A percentile compares a stretch with the other conserved stretches of the same genome.
phyloP scores from a whole-genome alignment of 2,113 vertebrate genomes.

The Chloropsis hardwickii region DNA sequence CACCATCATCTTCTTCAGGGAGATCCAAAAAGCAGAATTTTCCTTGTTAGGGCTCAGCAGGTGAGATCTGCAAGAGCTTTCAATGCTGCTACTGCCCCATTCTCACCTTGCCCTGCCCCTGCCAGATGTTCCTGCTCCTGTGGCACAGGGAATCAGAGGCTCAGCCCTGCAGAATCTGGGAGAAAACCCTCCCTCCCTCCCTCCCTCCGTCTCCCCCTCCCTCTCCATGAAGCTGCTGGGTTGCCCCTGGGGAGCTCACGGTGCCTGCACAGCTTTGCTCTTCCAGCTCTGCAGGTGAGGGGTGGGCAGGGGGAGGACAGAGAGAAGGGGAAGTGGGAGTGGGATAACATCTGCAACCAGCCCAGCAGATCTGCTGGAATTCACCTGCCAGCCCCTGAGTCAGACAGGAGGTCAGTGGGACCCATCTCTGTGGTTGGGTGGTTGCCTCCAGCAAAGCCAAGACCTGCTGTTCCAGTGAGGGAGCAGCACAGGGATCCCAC shows the following conservation, averaged over 20 bases:
- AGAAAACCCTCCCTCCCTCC: neutral
- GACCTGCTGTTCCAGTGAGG: conserved; percentile 38
- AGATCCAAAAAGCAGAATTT: neutral
- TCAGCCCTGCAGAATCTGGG: neutral
- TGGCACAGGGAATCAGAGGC: neutral
- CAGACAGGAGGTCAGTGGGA: neutral
- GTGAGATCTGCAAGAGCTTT: neutral
- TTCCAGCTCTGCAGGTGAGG: neutral
- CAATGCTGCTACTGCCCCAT: neutral
- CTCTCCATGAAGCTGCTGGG: neutral
- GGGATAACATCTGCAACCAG: neutral
- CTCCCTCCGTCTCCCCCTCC: neutral
- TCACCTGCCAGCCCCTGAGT: conserved; percentile 17
- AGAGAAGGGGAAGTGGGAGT: neutral
- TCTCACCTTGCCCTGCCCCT: neutral
- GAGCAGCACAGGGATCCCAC: conserved; percentile 20
- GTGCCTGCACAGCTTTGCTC: neutral
- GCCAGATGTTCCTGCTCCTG: neutral
- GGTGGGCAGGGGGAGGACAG: neutral
- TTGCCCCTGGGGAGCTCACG: neutral
- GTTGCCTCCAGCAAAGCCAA: neutral
- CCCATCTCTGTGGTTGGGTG: neutral
- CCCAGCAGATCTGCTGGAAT: neutral
- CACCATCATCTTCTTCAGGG: neutral
- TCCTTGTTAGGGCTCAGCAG: neutral